A percentile compares a stretch with the other conserved stretches of the same genome.
Evolutionary conservation across 1,140 invertebrate species (phyloP).

Genomic region (Cherax destructor): DNA sequence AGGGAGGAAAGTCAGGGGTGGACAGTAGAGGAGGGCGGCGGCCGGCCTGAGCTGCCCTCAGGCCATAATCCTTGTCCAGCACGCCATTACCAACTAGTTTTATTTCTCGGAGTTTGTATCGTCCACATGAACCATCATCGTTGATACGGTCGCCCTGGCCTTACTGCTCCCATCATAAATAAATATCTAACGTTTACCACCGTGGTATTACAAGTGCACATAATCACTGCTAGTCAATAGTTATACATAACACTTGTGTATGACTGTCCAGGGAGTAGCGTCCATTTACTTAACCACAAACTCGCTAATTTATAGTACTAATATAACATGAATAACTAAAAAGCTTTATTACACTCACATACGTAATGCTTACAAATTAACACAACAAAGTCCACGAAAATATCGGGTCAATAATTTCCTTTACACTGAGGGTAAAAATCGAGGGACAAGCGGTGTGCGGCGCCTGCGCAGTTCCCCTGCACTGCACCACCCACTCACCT

Average conservation of each 20-base stretch:
- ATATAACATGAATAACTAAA: not conserved
- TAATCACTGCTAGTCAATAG: not conserved
- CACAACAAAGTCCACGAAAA: not conserved
- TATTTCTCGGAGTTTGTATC: not conserved
- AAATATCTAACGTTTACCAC: not conserved
- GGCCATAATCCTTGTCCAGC: constrained; percentile 14
- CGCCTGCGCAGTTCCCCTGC: not conserved
- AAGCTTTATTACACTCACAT: not conserved
- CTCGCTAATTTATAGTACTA: no score
- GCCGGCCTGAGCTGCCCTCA: not conserved
- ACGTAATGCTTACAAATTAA: not conserved
- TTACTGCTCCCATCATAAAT: not conserved
- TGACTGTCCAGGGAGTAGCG: not conserved
- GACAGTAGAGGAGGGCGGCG: not conserved
- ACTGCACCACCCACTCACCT: not conserved
- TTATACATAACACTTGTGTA: not conserved
- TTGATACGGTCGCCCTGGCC: not conserved
- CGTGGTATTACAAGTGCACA: not conserved
- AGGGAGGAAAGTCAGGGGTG: not conserved
- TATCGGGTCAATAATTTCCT: not conserved
- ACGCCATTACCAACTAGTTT: not conserved
- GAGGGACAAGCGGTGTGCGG: not conserved
- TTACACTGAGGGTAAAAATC: not conserved
- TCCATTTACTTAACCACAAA: not conserved
- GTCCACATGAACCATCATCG: not conserved